Evolutionary conservation across 2,888 invertebrate genomes (phyloP).

Genomic region (Chaetogeoica ovagalla): DNA sequence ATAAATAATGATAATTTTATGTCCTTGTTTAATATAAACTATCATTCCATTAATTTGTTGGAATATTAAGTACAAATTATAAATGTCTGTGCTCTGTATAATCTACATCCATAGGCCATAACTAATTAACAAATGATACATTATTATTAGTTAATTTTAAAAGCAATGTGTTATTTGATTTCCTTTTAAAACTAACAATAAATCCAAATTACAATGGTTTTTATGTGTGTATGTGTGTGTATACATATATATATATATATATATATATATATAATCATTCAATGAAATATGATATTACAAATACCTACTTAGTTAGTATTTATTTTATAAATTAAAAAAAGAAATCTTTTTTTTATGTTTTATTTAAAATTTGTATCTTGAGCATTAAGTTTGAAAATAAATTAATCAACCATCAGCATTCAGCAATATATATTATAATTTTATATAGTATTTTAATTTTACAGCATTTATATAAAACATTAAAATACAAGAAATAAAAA

Average conservation of each 20-base stretch:
- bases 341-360: not conserved
- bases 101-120: not conserved
- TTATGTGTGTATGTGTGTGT: too few species aligned
- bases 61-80: slow-evolving; percentile 1
- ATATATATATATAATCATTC: not conserved
- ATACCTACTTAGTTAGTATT: not conserved
- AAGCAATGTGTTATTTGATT: too few species aligned
- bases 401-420: too few species aligned
- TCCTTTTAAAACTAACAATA: too few species aligned
- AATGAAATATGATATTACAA: not conserved
- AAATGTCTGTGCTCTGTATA: not conserved
- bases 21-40: not conserved
- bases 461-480: not conserved
- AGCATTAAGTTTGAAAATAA: too few species aligned
- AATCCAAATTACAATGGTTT: too few species aligned
- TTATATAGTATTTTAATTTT: not conserved
- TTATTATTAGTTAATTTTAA: not conserved
- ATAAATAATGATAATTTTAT: slow-evolving; percentile 15
- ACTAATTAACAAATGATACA: not conserved
- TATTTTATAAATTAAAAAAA: not conserved
- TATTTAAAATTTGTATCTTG: not conserved
- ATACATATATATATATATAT: too few species aligned
- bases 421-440: too few species aligned
- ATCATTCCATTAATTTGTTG: slow-evolving; percentile 1
- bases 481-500: not conserved